A percentile compares a stretch with the other conserved stretches of the same genome.
Conservation (phyloP, 2,888 invertebrate species). For the Drosophila lutescens region DNA sequence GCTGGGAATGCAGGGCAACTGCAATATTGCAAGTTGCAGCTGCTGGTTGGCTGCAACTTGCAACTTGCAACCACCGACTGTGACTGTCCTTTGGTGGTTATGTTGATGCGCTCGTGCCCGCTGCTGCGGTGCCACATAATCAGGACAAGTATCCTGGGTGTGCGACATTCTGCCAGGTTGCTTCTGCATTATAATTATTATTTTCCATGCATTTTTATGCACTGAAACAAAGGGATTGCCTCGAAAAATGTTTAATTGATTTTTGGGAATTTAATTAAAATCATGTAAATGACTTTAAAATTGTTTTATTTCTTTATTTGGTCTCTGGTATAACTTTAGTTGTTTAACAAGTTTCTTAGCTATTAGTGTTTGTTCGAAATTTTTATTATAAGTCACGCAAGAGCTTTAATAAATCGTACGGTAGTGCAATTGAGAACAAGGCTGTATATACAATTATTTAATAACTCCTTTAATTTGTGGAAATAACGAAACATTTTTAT, state of each 20-base stretch:
- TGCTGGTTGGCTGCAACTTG: constrained; percentile 35
- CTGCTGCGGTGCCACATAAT: constrained; percentile 63
- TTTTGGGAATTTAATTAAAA: neutral
- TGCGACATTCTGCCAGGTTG: constrained; percentile 47
- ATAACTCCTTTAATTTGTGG: neutral
- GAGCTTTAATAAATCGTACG: neutral
- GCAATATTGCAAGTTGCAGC: constrained; percentile 48
- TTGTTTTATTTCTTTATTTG: too few relatives aligned
- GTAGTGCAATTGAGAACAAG: neutral
- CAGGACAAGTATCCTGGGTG: constrained; percentile 77
- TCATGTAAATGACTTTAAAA: too few relatives aligned
- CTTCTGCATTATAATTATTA: constrained; percentile 66
- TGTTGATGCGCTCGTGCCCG: constrained; percentile 35
- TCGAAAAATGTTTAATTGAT: neutral
- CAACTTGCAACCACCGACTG: constrained; percentile 38
- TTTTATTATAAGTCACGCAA: neutral
- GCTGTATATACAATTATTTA: neutral
- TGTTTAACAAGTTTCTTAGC: neutral
- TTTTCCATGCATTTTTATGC: constrained; percentile 65
- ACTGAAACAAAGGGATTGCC: constrained; percentile 3
- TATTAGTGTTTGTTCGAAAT: neutral
- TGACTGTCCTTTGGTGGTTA: constrained; percentile 39
- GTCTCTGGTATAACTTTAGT: too few relatives aligned
- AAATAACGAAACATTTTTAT: neutral
- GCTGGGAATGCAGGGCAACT: constrained; percentile 45